Percentiles rank a stretch among this genome's conserved stretches.
Conservation (phyloP, 2,888 invertebrate species). For the Stenolophus ochropezus region DNA sequence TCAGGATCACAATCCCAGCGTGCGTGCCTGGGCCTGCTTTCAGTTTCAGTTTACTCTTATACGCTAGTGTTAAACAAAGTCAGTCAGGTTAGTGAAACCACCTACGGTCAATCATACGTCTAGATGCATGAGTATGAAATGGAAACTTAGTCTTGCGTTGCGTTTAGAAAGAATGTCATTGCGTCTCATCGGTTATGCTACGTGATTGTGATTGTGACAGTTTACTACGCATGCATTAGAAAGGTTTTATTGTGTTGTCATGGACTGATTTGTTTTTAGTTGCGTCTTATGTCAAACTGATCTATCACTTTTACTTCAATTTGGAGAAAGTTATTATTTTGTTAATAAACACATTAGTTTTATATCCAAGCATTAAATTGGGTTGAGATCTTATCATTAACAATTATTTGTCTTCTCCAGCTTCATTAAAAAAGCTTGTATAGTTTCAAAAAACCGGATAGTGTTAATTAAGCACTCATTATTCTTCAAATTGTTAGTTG, state of each 20-base stretch:
- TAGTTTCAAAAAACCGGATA: no score
- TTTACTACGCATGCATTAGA: conserved; percentile 50
- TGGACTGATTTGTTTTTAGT: conserved; percentile 26
- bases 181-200: conserved; percentile 42
- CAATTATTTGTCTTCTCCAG: no score
- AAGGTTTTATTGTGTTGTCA: conserved; percentile 37
- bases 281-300: conserved; percentile 2
- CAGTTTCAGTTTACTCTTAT: conserved; percentile 61
- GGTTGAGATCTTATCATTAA: no score
- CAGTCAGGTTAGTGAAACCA: conserved; percentile 60
- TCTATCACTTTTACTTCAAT: conserved; percentile 21
- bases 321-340: conserved; percentile 20
- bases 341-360: not conserved
- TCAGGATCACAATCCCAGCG: conserved; percentile 70
- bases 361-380: no score
- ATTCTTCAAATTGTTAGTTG: no score
- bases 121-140: conserved; percentile 29
- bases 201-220: conserved; percentile 28
- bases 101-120: not conserved
- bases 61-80: conserved; percentile 67
- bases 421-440: no score
- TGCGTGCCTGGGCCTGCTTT: conserved; percentile 63
- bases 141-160: conserved; percentile 39
- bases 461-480: no score
- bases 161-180: conserved; percentile 44